phyloP scores from a whole-genome alignment of 2,113 vertebrate species.

The Strix aluco region DNA sequence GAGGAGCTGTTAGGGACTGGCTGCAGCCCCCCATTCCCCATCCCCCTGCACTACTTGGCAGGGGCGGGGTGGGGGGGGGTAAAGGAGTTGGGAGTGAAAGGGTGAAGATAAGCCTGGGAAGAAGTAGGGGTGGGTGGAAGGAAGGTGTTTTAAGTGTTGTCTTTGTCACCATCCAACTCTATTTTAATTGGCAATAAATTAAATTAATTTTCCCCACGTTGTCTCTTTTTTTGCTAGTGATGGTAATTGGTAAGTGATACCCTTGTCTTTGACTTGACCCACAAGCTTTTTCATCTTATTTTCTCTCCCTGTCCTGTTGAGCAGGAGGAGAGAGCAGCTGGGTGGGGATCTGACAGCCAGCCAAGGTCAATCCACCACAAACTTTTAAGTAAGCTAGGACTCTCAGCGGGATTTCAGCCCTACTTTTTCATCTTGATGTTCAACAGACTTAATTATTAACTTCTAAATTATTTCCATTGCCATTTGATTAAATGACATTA shows the following conservation, averaged over 20 bases:
- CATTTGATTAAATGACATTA: neutral
- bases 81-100: neutral
- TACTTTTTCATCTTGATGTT: neutral
- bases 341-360: neutral
- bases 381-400: neutral
- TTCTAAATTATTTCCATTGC: neutral
- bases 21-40: neutral
- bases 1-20: neutral
- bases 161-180: neutral
- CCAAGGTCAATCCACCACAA: neutral
- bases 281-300: neutral
- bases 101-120: neutral
- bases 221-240: neutral
- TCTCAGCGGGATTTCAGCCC: neutral
- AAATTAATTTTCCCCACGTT: neutral
- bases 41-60: fast-evolving
- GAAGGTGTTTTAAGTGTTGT: neutral
- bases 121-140: neutral
- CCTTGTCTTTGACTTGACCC: neutral
- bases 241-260: neutral
- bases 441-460: neutral
- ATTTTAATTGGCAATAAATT: neutral
- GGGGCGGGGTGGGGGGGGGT: too few species aligned
- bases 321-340: neutral
- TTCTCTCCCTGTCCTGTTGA: neutral